Base-by-base conservation (phyloP, 2,888 invertebrate genomes). In the Scaptomyza cyrtandrae region DNA sequence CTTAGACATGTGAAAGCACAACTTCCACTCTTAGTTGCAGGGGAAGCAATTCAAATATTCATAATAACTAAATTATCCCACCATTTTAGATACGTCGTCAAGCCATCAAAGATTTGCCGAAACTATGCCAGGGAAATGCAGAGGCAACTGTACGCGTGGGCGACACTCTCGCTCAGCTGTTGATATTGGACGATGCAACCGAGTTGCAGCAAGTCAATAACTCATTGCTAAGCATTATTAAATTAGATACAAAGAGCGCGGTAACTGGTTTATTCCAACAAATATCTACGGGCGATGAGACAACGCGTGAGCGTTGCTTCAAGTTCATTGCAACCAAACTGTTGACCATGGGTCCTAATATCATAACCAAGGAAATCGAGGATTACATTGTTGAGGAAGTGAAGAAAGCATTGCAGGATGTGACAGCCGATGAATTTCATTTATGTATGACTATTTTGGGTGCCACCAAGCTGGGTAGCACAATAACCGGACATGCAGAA, bases 361-460 rank as follows among this genome's bases (percentile, higher is more conserved):
- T 96, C 4, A 94, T 97, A 49, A 96, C 95, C 27, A 95, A 95
- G 86, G 98, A 98, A 89, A 94, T 97, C 39, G 98, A 98, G 91
- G 97, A 97, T 85, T 94, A 95, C 73, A 94, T 98, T 48, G 95
- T 98, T 73, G 93, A 94, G 46, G 97, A 98, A 92, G 95, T 96
- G 82, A 98, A 97, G 90, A 98, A 97, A 93, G 95, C 97, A 6
- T 79, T 90, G n/a, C 89, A 97, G 95, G 97, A 97, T 93, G 96
- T 97, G 31, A 97, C 96, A 13, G 97, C 97, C 35, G 97, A 97
- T 80, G 98, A 99, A 93, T 98, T 98, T 93, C 95, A 97, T 83
- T 94, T 95, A 70, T 95, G 98, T 65, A 97, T 99, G 96, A 95
- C 95, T 49, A 94, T 98, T 77, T 93, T 99, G 80, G 95, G 95